Conservation (phyloP, 2,888 invertebrate genomes). For the Neoaliturus tenellus region DNA sequence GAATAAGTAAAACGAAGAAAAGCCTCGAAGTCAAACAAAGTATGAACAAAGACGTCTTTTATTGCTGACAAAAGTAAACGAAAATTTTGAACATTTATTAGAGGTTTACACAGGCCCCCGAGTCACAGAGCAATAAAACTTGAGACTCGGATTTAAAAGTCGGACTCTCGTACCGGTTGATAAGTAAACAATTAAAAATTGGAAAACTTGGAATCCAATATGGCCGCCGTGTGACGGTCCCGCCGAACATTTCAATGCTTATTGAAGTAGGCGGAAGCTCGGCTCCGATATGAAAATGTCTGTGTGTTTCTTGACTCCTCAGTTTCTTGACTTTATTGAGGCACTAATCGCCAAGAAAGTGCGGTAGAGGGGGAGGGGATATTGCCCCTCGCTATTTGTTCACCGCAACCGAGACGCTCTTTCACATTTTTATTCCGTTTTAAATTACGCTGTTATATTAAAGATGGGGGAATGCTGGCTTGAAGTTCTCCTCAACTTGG, state of each 20-base stretch:
- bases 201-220: conserved; percentile 51
- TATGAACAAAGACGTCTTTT: conserved; percentile 17
- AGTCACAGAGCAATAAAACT: conserved; percentile 36
- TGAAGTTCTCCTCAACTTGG: background rate
- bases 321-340: conserved; percentile 45
- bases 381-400: conserved; percentile 39
- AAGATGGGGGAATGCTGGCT: background rate
- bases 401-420: conserved; percentile 17
- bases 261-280: conserved; percentile 10
- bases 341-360: conserved; percentile 21
- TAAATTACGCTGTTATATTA: conserved; percentile 36
- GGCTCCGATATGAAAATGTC: conserved; percentile 45
- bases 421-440: conserved; percentile 37
- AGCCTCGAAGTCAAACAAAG: conserved; percentile 22
- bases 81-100: conserved; percentile 19
- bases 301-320: conserved; percentile 20
- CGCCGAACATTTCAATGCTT: conserved; percentile 5
- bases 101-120: conserved; percentile 2
- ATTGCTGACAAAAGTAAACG: conserved; percentile 50
- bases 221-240: background rate
- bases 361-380: background rate
- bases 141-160: background rate
- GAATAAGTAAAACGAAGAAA: conserved; percentile 6
- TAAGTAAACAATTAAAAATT: conserved; percentile 51
- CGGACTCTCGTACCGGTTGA: conserved; percentile 32